A percentile compares a stretch with the other conserved stretches of the same genome.
These are phyloP conservation scores for Lasius platythorax DNA, from an alignment of 2,888 invertebrate species.

Conservation along the genomic window DNA sequence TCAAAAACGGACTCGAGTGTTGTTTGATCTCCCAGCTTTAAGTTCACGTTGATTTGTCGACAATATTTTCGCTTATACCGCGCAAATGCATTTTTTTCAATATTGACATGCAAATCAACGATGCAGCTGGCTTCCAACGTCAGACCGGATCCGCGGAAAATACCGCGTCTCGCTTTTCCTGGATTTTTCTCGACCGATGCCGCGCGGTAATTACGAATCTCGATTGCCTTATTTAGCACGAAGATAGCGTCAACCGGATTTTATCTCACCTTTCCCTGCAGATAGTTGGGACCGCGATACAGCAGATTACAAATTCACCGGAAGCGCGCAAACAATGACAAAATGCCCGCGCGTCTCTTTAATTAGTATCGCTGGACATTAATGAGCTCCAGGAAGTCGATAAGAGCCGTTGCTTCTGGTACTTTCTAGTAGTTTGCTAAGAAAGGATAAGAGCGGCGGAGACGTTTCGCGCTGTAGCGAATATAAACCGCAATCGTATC, in stretches of 20 bases:
- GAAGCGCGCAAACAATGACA: constrained; percentile 70
- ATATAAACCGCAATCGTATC: constrained; percentile 44
- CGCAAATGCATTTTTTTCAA: background rate
- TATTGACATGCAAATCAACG: constrained; percentile 8
- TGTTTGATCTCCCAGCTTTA: background rate
- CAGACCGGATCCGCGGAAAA: constrained; percentile 19
- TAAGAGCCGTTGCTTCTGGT: constrained; percentile 64
- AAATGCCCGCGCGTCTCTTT: constrained; percentile 68
- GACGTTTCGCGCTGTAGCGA: constrained; percentile 49
- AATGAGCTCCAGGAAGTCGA: constrained; percentile 73
- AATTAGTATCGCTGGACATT: constrained; percentile 72
- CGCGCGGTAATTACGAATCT: constrained; percentile 59
- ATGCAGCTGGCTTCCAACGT: constrained; percentile 1
- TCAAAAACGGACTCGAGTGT: background rate
- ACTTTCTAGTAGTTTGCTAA: constrained; percentile 68
- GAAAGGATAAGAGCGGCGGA: constrained; percentile 63
- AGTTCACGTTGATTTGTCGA: background rate
- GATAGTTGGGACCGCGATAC: constrained; percentile 21
- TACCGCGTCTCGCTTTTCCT: constrained; percentile 17
- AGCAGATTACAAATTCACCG: constrained; percentile 63
- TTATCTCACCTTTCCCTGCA: constrained; percentile 52
- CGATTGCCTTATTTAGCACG: constrained; percentile 59
- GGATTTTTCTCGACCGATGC: background rate
- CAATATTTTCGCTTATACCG: background rate
- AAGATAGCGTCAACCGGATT: constrained; percentile 54